Percentiles rank a stretch among this genome's conserved stretches.
These are phyloP conservation scores for Acleris holmiana DNA, from an alignment of 2,888 invertebrate genomes.

Conservation along the genomic window DNA sequence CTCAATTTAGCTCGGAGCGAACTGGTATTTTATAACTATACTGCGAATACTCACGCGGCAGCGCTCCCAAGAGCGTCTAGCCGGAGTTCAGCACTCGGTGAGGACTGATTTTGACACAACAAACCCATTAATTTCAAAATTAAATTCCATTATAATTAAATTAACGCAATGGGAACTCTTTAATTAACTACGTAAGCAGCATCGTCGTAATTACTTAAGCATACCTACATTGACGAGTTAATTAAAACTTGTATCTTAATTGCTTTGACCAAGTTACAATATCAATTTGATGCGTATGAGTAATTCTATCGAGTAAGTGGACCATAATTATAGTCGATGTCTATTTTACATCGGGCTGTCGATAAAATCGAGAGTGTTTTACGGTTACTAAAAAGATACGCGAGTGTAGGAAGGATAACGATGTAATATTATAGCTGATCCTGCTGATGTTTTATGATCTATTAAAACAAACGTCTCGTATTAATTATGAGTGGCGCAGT, in stretches of 20 bases:
- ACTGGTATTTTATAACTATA: conserved; percentile 62
- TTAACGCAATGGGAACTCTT: conserved; percentile 50
- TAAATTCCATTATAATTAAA: conserved; percentile 40
- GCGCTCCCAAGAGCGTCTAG: neutral
- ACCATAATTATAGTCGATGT: conserved; percentile 43
- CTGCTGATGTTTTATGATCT: conserved; percentile 78
- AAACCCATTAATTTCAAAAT: conserved; percentile 15
- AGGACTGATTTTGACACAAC: conserved; percentile 3
- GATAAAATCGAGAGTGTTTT: conserved; percentile 65
- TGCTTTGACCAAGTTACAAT: conserved; percentile 56
- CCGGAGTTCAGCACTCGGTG: neutral
- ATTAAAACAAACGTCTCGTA: conserved; percentile 82
- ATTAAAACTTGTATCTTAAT: conserved; percentile 61
- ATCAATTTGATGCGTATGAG: conserved; percentile 55
- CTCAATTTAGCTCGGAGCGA: conserved; percentile 71
- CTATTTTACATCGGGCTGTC: conserved; percentile 52
- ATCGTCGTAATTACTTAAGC: conserved; percentile 58
- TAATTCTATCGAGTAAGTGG: conserved; percentile 50
- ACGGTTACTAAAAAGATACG: conserved; percentile 65
- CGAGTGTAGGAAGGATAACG: conserved; percentile 55
- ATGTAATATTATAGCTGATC: conserved; percentile 66
- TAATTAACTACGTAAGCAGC: conserved; percentile 59
- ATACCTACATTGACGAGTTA: conserved; percentile 56
- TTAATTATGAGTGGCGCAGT: conserved; percentile 80
- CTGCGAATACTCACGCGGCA: conserved; percentile 30